Base-by-base conservation (phyloP, 2,797 vertebrate species). In the Phalanger gymnotis region DNA sequence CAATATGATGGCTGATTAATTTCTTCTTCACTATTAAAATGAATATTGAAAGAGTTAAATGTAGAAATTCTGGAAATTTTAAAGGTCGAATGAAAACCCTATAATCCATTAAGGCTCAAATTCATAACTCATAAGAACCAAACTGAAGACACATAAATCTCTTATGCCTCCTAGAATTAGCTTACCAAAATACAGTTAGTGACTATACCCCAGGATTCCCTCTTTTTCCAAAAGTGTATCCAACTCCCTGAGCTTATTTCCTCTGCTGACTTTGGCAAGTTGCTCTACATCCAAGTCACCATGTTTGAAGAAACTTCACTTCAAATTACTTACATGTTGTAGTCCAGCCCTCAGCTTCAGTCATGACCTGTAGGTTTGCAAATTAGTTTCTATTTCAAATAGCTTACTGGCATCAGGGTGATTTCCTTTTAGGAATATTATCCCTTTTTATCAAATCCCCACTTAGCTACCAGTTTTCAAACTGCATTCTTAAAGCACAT, bases 391-490 rank as follows among this genome's bases (percentile, higher is more conserved):
- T 98, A 96, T 98, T 98, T 98, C 98, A 98, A 96, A 98, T 97
- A 98, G 96, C 96, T 97, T 98, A 97, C 98, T 98, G 98, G 97
- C 97, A 98, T 96, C 98, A 98, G 98, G 98, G 96, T 1, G 96
- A 98, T 97, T 98, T 98, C 97, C 97, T 98, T 98, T 98, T 81
- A 98, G 97, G 97, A 98, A 98, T 97, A 98, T 96, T 98, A 97
- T 98, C 97, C 47, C 2, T 97, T 97, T 98, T 96, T 96, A 94
- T 98, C 96, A 98, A 98, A 98, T 98, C 95, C 81, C 53, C 90
- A 97, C 94, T 98, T 97, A 97, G 96, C 87, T 98, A 98, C 97
- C 97, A 97, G 95, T 96, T 95, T 97, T 97, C 96, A 97, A 90
- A 92, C 14, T 98, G 56, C 95, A 94, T 94, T 97, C 98, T 97